phyloP scores from a whole-genome alignment of 2,888 invertebrate species.

The Anodontia alba region DNA sequence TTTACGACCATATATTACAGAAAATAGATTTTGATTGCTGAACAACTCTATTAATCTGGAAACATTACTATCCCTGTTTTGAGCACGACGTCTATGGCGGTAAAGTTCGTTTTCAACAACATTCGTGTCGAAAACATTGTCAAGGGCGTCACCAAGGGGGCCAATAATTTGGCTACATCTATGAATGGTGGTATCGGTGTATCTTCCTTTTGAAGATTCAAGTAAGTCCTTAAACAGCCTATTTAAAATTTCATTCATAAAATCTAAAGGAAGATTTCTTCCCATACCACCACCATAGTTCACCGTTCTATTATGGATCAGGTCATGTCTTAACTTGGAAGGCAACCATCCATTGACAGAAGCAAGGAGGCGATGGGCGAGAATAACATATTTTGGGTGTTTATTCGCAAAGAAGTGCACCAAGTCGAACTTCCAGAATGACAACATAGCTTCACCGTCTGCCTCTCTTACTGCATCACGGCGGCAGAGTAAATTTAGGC shows the following conservation, averaged over 20 bases:
- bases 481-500: constrained; percentile 55
- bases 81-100: constrained; percentile 27
- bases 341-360: constrained; percentile 50
- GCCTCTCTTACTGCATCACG: constrained; percentile 64
- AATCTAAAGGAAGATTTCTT: constrained; percentile 54
- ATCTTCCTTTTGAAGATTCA: constrained; percentile 36
- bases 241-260: constrained; percentile 60
- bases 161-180: constrained; percentile 27
- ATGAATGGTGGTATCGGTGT: constrained; percentile 34
- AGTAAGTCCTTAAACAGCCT: constrained; percentile 48
- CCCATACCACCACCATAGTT: constrained; percentile 60
- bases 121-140: constrained; percentile 28
- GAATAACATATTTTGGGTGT: constrained; percentile 53
- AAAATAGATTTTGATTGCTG: constrained; percentile 1
- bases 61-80: constrained; percentile 35
- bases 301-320: constrained; percentile 48
- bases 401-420: constrained; percentile 46
- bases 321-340: constrained; percentile 35
- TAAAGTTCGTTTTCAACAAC: constrained; percentile 37
- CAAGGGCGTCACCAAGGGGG: constrained; percentile 38
- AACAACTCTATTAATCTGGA: constrained; percentile 7
- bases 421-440: constrained; percentile 50
- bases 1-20: not conserved
- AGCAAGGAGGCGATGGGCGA: constrained; percentile 48
- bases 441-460: constrained; percentile 62